Evolutionary conservation across 2,888 invertebrate species (phyloP).

Genomic region (Philonicus albiceps): DNA sequence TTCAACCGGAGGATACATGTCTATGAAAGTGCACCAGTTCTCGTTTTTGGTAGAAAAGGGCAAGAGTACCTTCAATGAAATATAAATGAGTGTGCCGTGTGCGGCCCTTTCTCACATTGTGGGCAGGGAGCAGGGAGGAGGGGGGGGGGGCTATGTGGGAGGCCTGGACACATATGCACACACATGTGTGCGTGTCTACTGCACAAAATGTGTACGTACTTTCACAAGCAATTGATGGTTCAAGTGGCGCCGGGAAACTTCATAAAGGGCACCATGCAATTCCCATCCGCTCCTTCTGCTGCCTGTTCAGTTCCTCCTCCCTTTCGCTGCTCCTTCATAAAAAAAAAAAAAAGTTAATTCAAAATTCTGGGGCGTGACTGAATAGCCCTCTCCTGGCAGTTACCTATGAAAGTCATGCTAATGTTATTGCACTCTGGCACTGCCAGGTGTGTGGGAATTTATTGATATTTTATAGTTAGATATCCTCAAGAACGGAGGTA

Average conservation of each 20-base stretch:
- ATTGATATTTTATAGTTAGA: neutral
- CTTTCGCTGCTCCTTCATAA: neutral
- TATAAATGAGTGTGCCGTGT: constrained; percentile 5
- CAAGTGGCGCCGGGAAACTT: constrained; percentile 39
- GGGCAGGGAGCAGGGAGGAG: neutral
- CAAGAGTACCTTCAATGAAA: constrained; percentile 28
- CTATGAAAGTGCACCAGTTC: constrained; percentile 18
- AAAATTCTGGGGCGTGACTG: constrained; percentile 41
- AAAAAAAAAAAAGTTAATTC: constrained; percentile 38
- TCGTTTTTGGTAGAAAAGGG: neutral
- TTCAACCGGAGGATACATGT: constrained; percentile 1
- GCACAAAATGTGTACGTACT: constrained; percentile 14
- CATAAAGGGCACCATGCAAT: constrained; percentile 1
- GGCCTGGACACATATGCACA: neutral
- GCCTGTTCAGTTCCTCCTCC: neutral
- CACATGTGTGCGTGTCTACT: neutral
- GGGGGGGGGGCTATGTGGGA: neutral
- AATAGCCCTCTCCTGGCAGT: constrained; percentile 9
- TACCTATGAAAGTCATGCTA: constrained; percentile 15
- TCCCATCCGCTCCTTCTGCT: neutral
- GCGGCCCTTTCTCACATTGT: neutral
- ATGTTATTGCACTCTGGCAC: neutral
- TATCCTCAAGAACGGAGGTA: neutral
- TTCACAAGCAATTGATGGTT: constrained; percentile 36
- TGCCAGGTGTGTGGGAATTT: constrained; percentile 3